A percentile compares a stretch with the other conserved stretches of the same genome.
Evolutionary conservation across 2,113 vertebrate species (phyloP).

Genomic region (Vulpes lagopus): DNA sequence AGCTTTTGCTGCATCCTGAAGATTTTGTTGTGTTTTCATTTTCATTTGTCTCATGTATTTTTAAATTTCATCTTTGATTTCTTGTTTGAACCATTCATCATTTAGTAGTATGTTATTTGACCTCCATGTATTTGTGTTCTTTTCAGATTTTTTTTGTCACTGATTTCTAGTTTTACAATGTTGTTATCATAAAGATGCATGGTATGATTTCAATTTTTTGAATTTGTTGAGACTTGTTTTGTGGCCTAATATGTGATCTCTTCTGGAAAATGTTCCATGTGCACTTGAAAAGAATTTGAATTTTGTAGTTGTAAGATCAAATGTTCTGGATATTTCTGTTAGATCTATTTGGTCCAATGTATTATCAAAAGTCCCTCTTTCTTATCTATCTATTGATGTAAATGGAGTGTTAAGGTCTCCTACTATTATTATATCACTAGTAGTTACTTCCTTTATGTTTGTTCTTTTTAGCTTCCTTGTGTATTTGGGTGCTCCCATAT

Average conservation of each 20-base stretch:
- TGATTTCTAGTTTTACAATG: not conserved
- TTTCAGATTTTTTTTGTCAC: not conserved
- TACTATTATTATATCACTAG: not conserved
- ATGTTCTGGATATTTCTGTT: not conserved
- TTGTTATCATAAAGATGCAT: not conserved
- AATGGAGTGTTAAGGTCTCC: not conserved
- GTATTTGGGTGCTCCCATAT: not conserved
- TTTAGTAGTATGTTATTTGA: not conserved
- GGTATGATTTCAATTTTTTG: not conserved
- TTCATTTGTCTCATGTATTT: not conserved
- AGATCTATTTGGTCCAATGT: not conserved
- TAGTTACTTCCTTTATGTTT: not conserved
- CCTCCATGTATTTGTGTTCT: not conserved
- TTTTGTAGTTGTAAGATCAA: not conserved
- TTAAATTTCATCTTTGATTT: not conserved
- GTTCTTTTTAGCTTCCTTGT: not conserved
- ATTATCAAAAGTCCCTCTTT: not conserved
- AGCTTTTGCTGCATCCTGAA: not conserved
- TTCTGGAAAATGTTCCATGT: not conserved
- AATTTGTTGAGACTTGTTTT: not conserved
- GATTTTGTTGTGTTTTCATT: not conserved
- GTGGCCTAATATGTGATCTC: not conserved
- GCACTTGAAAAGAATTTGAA: not conserved
- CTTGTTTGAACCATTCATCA: not conserved
- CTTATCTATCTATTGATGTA: not conserved